Evolutionary conservation across 2,113 vertebrate genomes (phyloP).

Genomic region (Pelodiscus sinensis): DNA sequence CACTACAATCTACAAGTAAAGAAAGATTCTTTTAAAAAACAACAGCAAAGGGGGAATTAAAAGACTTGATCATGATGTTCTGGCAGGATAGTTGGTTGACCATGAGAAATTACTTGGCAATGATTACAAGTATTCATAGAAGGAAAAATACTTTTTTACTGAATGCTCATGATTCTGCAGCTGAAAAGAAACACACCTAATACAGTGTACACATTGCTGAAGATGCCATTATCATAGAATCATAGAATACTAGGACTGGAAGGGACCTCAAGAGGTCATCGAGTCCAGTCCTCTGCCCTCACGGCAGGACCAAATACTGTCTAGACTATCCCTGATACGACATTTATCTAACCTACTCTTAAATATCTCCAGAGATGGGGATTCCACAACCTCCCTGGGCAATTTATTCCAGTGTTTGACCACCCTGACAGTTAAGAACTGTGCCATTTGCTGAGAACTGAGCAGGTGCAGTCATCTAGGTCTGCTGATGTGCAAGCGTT

Average conservation of each 20-base stretch:
- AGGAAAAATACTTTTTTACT: not conserved
- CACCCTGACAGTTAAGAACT: too few relatives aligned
- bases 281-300: too few relatives aligned
- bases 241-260: too few relatives aligned
- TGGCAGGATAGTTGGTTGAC: not conserved
- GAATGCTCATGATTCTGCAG: accelerated
- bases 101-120: slow-evolving; percentile 13
- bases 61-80: not conserved
- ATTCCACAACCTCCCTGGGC: too few relatives aligned
- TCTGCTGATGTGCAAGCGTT: not conserved
- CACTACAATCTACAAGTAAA: not conserved
- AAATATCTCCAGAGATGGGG: too few relatives aligned
- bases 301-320: too few relatives aligned
- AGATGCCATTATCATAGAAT: too few relatives aligned
- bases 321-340: too few relatives aligned
- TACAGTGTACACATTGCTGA: accelerated
- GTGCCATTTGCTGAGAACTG: not conserved
- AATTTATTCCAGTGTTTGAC: too few relatives aligned
- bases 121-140: not conserved
- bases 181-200: not conserved
- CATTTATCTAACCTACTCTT: too few relatives aligned
- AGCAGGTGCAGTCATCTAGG: accelerated
- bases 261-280: too few relatives aligned
- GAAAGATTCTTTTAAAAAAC: not conserved
- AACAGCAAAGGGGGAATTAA: not conserved